These are phyloP conservation scores for Atherix ibis DNA, from an alignment of 2,888 invertebrate genomes.

Conservation along the genomic window DNA sequence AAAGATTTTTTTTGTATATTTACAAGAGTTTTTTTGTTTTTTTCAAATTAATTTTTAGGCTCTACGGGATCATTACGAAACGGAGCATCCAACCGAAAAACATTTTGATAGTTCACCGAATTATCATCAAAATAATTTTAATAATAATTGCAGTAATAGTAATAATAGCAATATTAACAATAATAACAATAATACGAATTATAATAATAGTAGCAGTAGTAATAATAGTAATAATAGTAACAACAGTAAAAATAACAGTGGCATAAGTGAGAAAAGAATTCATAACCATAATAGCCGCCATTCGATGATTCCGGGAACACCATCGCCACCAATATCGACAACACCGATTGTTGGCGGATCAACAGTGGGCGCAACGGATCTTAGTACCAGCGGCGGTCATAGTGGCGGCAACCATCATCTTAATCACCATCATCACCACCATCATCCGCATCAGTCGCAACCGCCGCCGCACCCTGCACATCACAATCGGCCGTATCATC, in stretches of 20 bases:
- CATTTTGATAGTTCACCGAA: slow-evolving; percentile 19
- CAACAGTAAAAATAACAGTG: slow-evolving; percentile 9
- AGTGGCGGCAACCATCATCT: too few relatives aligned
- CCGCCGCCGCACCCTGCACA: slow-evolving; percentile 5
- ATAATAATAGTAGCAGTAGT: slow-evolving; percentile 8
- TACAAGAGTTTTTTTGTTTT: too few relatives aligned
- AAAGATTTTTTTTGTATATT: too few relatives aligned
- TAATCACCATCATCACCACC: slow-evolving; percentile 1
- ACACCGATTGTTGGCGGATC: slow-evolving; percentile 9
- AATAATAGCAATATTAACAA: slow-evolving; percentile 9
- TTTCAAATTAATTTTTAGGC: slow-evolving; percentile 22
- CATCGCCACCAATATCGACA: slow-evolving; percentile 12
- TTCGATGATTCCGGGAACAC: slow-evolving; percentile 8
- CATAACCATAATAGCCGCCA: slow-evolving; percentile 5
- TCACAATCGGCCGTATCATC: slow-evolving; percentile 5
- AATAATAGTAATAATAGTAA: slow-evolving; percentile 7
- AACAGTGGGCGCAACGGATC: background rate
- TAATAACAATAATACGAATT: slow-evolving; percentile 9
- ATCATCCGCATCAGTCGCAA: slow-evolving; percentile 3
- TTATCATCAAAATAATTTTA: slow-evolving; percentile 10
- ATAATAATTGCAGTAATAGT: slow-evolving; percentile 8
- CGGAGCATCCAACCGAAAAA: slow-evolving; percentile 30
- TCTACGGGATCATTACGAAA: slow-evolving; percentile 34
- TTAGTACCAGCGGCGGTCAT: too few relatives aligned
- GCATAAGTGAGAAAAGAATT: slow-evolving; percentile 7